Conservation (phyloP, 1,140 invertebrate species). For the Caenorhabditis remanei region DNA sequence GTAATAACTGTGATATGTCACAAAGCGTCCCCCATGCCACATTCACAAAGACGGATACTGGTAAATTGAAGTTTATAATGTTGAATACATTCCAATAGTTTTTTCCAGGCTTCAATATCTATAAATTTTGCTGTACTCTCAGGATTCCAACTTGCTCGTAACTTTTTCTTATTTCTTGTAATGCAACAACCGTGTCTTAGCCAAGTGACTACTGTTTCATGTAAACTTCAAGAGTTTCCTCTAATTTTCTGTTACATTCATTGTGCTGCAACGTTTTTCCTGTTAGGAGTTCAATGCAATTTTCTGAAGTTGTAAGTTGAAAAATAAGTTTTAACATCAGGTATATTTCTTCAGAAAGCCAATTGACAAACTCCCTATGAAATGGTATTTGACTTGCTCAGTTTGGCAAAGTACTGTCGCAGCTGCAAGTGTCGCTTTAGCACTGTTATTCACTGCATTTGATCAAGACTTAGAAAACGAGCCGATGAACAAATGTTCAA, state of each 20-base stretch:
- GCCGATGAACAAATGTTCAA: constrained; percentile 51
- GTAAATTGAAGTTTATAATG: background rate
- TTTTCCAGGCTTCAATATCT: constrained; percentile 44
- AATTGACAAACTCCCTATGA: background rate
- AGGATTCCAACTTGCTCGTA: constrained; percentile 48
- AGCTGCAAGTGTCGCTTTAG: background rate
- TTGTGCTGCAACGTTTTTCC: constrained; percentile 5
- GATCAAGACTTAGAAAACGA: constrained; percentile 37
- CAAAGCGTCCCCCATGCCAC: constrained; percentile 38
- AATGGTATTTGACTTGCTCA: constrained; percentile 33
- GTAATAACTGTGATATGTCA: constrained; percentile 34
- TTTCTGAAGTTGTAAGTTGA: constrained; percentile 35
- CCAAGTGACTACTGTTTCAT: constrained; percentile 53
- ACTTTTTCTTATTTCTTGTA: constrained; percentile 37
- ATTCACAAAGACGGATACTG: constrained; percentile 35
- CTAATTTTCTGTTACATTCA: constrained; percentile 59
- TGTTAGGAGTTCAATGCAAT: constrained; percentile 20
- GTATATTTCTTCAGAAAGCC: background rate
- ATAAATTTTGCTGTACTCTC: constrained; percentile 48
- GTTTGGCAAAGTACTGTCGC: constrained; percentile 52
- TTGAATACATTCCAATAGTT: too few species aligned
- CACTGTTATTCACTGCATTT: constrained; percentile 58
- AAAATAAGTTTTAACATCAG: background rate
- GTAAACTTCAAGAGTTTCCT: constrained; percentile 59
- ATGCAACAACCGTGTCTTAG: constrained; percentile 56